Percentiles rank a stretch among this genome's conserved stretches.
These are phyloP conservation scores for Drepana arcuata DNA, from an alignment of 1,140 invertebrate genomes.

Conservation along the genomic window DNA sequence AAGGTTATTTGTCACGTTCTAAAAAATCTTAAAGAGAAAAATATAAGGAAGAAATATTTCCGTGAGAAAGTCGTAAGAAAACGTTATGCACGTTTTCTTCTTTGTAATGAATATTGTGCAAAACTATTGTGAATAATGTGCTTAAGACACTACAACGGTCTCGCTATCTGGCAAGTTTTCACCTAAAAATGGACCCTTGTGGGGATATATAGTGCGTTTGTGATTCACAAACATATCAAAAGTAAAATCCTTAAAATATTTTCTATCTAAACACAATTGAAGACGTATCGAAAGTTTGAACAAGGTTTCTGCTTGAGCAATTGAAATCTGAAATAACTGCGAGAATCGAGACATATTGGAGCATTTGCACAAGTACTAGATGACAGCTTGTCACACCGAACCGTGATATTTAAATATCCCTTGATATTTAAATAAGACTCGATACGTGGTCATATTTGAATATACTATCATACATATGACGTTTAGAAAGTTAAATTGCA, in stretches of 20 bases:
- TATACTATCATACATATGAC: no score
- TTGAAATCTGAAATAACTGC: slow-evolving; percentile 45
- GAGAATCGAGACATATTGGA: slow-evolving; percentile 27
- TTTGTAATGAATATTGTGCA: no score
- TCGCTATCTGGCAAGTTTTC: background rate
- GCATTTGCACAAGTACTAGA: slow-evolving; percentile 22
- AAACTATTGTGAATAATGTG: no score
- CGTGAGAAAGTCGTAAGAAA: background rate
- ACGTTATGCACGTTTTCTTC: slow-evolving; percentile 4
- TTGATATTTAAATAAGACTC: no score
- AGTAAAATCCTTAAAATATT: slow-evolving; percentile 35
- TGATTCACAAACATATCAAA: slow-evolving; percentile 14
- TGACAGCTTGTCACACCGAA: slow-evolving; percentile 16
- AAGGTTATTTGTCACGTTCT: background rate
- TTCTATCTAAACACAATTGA: no score
- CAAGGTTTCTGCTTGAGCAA: slow-evolving; percentile 31
- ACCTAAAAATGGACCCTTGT: background rate
- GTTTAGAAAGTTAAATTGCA: no score
- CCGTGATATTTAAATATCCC: no score
- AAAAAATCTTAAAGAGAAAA: no score
- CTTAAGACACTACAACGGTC: no score
- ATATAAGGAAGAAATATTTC: background rate
- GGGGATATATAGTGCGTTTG: slow-evolving; percentile 1
- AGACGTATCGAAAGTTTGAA: no score
- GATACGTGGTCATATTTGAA: no score